Evolutionary conservation across 2,797 vertebrate genomes (phyloP).

Genomic region (Vireo griseus): DNA sequence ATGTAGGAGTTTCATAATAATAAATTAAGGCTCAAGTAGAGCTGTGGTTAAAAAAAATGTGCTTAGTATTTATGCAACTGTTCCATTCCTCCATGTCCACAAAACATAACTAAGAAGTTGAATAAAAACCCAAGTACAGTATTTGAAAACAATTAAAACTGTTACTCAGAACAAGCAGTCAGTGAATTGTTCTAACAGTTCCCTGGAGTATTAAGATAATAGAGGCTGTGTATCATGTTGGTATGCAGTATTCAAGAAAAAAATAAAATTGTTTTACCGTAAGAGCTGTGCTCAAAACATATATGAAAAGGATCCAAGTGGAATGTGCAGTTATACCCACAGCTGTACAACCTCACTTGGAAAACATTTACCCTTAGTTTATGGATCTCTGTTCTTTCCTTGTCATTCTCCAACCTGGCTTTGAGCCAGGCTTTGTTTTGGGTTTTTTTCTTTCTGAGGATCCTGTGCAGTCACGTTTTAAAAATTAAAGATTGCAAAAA

Average conservation of each 20-base stretch:
- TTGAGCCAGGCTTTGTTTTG: constrained; percentile 78
- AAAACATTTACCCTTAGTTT: constrained; percentile 69
- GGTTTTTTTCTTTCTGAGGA: constrained; percentile 71
- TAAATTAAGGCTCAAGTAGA: not conserved
- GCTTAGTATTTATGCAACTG: not conserved
- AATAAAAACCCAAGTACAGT: not conserved
- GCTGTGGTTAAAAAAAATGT: not conserved
- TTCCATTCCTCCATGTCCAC: not conserved
- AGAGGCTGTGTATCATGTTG: not conserved
- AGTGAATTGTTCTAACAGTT: not conserved
- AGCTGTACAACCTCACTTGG: not conserved
- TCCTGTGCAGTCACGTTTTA: constrained; percentile 70
- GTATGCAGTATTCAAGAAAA: not conserved
- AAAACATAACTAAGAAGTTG: not conserved
- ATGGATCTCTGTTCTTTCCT: constrained; percentile 71
- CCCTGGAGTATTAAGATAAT: not conserved
- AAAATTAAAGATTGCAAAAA: not conserved
- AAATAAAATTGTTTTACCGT: not conserved
- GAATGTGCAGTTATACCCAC: not conserved
- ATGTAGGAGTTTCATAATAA: not conserved
- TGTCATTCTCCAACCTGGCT: constrained; percentile 73
- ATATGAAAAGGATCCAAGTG: not conserved
- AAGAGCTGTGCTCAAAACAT: not conserved
- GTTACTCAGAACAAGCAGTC: not conserved
- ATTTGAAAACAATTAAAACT: constrained; percentile 8